Percentiles rank a stretch among this genome's conserved stretches.
phyloP scores from a whole-genome alignment of 2,888 invertebrate species.

The Conistra vaccinii region DNA sequence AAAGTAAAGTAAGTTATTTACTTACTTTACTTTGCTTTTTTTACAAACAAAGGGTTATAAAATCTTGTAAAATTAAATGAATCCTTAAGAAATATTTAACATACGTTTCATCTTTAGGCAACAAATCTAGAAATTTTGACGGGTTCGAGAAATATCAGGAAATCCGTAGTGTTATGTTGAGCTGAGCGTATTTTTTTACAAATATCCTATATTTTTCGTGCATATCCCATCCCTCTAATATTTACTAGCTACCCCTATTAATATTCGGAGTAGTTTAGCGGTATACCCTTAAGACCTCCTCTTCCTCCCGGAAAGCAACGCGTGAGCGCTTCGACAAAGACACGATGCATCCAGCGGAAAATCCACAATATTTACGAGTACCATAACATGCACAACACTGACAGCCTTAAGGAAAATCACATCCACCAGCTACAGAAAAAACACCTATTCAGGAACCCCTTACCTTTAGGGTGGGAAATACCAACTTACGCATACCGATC shows the following conservation, averaged over 20 bases:
- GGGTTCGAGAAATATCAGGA: neutral
- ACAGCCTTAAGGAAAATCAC: conserved; percentile 77
- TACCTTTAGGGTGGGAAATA: conserved; percentile 75
- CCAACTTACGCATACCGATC: conserved; percentile 56
- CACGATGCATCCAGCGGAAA: conserved; percentile 64
- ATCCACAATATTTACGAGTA: conserved; percentile 74
- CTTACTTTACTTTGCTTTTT: too few species aligned
- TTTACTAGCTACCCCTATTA: conserved; percentile 43
- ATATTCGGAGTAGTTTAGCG: conserved; percentile 53
- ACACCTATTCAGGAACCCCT: conserved; percentile 76
- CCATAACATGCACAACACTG: conserved; percentile 75
- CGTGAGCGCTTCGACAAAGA: conserved; percentile 59
- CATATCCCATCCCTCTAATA: conserved; percentile 35
- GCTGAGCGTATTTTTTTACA: neutral
- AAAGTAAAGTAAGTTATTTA: too few species aligned
- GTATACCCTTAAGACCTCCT: conserved; percentile 51
- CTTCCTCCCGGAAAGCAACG: conserved; percentile 56
- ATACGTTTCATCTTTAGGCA: neutral
- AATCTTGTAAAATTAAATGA: neutral
- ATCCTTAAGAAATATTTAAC: neutral
- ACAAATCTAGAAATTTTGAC: neutral
- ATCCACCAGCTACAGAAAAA: conserved; percentile 68
- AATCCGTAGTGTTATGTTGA: neutral
- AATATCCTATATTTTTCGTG: conserved; percentile 1
- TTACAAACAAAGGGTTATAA: too few species aligned